Percentiles rank a stretch among this genome's conserved stretches.
phyloP scores from a whole-genome alignment of 2,113 vertebrate genomes.

The Electrona antarctica region DNA sequence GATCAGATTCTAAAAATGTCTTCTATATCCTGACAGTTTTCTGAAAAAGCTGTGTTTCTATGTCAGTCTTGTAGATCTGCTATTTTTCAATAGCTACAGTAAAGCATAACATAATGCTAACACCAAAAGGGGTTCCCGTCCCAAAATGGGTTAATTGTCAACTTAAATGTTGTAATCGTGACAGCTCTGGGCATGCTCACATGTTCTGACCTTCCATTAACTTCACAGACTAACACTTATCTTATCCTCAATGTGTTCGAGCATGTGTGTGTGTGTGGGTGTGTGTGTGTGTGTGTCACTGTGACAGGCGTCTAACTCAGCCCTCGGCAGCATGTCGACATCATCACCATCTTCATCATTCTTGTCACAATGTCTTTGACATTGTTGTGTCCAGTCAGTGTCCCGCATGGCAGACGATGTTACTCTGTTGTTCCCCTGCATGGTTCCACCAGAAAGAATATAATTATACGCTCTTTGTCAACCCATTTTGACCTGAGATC shows the following conservation, averaged over 20 bases:
- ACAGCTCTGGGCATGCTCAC: neutral
- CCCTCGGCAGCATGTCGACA: slow-evolving; percentile 33
- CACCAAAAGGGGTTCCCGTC: too few relatives aligned
- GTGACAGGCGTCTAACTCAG: slow-evolving; percentile 34
- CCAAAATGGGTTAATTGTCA: too few relatives aligned
- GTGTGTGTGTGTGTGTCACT: slow-evolving; percentile 29
- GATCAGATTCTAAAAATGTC: too few relatives aligned
- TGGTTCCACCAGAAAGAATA: too few relatives aligned
- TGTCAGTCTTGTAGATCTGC: too few relatives aligned
- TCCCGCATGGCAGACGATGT: neutral
- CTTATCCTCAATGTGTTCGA: slow-evolving; percentile 26
- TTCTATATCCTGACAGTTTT: too few relatives aligned
- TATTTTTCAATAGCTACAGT: too few relatives aligned
- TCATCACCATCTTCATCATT: slow-evolving; percentile 16
- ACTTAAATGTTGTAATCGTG: neutral
- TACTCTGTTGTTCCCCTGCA: neutral
- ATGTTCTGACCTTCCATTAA: slow-evolving; percentile 41
- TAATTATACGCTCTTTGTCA: too few relatives aligned
- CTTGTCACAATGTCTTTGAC: neutral
- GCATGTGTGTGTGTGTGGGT: slow-evolving; percentile 38
- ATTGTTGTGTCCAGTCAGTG: neutral
- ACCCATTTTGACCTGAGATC: too few relatives aligned
- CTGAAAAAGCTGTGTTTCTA: too few relatives aligned
- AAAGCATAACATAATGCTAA: too few relatives aligned
- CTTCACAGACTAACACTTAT: slow-evolving; percentile 12